Percentiles rank a stretch among this genome's conserved stretches.
These are phyloP conservation scores for Mylabris sibirica DNA, from an alignment of 2,888 invertebrate genomes.

Conservation along the genomic window DNA sequence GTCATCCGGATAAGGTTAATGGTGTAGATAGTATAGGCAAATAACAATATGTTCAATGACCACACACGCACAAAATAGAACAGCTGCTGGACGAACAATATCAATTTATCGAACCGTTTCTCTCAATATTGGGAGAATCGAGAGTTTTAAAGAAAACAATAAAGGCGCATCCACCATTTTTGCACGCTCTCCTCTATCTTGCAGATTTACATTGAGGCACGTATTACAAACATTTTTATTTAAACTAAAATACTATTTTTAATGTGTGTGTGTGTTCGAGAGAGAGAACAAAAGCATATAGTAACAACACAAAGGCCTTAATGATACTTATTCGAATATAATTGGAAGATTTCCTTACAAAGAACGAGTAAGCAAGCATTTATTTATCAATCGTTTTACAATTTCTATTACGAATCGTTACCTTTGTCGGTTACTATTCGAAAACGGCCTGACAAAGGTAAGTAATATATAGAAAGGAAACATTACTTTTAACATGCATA, in stretches of 20 bases:
- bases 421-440: constrained; percentile 36
- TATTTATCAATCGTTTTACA: constrained; percentile 12
- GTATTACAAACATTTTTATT: constrained; percentile 4
- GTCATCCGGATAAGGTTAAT: constrained; percentile 29
- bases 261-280: too few species aligned
- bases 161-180: constrained; percentile 7
- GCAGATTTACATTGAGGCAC: neutral
- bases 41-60: constrained; percentile 39
- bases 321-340: neutral
- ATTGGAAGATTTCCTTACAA: neutral
- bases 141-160: neutral
- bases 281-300: neutral
- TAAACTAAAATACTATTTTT: neutral
- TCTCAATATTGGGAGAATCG: constrained; percentile 20
- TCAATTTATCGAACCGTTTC: constrained; percentile 51
- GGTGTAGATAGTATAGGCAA: constrained; percentile 16
- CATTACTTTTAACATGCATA: constrained; percentile 47
- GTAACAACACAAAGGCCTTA: too few species aligned
- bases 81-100: constrained; percentile 45
- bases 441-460: constrained; percentile 17
- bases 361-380: neutral
- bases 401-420: constrained; percentile 20
- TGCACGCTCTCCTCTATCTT: neutral
- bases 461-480: constrained; percentile 37
- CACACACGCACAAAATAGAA: constrained; percentile 18